Evolutionary conservation across 2,888 invertebrate species (phyloP), one percentile per base, ranked within the genome.

Genomic region (Crocallis elinguaria): DNA sequence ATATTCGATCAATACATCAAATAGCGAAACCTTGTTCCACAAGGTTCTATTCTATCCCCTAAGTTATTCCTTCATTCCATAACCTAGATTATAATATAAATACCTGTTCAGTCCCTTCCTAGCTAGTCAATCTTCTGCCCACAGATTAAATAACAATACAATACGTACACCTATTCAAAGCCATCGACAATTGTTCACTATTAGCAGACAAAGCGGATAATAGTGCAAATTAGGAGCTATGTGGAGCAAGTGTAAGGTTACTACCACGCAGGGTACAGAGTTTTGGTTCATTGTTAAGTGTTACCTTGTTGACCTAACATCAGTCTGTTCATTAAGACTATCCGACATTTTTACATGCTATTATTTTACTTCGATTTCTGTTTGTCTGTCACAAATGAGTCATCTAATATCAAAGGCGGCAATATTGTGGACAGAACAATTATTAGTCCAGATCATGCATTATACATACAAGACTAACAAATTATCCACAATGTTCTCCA

Each of bases 181-280:
- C 29, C 5, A 13, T 23, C 25, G 12, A 42, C 45, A 53, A 53
- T 49, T 45, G 45, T 35, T 21, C 21, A 25, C 39, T 46, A 62
- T 62, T 49, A 55, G 42, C 29, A 46, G 53, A 58, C 56, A 53
- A 54, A 54, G 38, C 37, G 45, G 19, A 17, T 37, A 33, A 16
- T 33, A 23, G 36, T 42, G 23, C 30, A 39, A 52, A 56, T 45
- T 49, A 49, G 25, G 30, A 27, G 33, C 29, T 27, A 56, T 48
- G 33, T 41, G 12, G 49, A 54, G 38, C 66, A 66, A 63, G 63
- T 58, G 51, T 62, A 62, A 66, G 66, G 63, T 66, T 57, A 66
- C 53, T 29, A 65, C 51, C 58, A 51, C 49, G 56, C 54, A 58
- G 56, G 54, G 49, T 54, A 44, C 45, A 23, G 11, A 42, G 5